phyloP scores from a whole-genome alignment of 2,888 invertebrate species.

The Diloba caeruleocephala region DNA sequence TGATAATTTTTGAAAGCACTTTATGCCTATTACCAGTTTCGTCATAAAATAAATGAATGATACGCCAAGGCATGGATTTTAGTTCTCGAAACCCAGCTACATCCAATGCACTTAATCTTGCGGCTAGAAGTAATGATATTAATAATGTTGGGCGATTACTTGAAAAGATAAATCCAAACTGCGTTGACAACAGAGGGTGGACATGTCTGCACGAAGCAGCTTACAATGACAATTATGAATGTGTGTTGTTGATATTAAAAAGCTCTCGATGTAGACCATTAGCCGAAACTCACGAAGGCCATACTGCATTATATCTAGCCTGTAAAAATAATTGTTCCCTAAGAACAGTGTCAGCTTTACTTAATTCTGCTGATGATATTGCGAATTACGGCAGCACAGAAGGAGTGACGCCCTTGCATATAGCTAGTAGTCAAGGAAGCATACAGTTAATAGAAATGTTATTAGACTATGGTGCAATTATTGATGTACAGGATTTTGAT shows the following conservation, averaged over 20 bases:
- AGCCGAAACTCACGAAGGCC: conserved; percentile 84
- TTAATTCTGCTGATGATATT: conserved; percentile 75
- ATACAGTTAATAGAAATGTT: conserved; percentile 75
- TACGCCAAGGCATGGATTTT: conserved; percentile 77
- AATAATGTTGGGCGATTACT: conserved; percentile 72
- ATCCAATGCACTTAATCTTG: conserved; percentile 81
- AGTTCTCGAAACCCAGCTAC: conserved; percentile 85
- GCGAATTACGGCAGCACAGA: conserved; percentile 83
- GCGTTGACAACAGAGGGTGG: conserved; percentile 87
- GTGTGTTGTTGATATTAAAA: conserved; percentile 74
- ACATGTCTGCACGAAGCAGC: conserved; percentile 88
- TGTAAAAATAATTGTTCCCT: conserved; percentile 74
- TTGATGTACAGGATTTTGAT: conserved; percentile 84
- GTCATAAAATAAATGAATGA: not conserved
- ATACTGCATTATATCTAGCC: conserved; percentile 83
- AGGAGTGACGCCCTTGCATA: conserved; percentile 82
- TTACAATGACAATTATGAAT: conserved; percentile 76
- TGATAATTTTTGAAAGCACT: too few species aligned
- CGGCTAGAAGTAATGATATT: conserved; percentile 80
- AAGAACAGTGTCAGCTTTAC: conserved; percentile 71
- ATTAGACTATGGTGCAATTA: conserved; percentile 77
- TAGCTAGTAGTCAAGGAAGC: conserved; percentile 78
- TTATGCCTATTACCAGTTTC: too few species aligned
- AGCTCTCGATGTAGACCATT: conserved; percentile 72
- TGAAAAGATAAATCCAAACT: conserved; percentile 81